Evolutionary conservation across 2,888 invertebrate species (phyloP).

Genomic region (Drosophila kambysellisi): DNA sequence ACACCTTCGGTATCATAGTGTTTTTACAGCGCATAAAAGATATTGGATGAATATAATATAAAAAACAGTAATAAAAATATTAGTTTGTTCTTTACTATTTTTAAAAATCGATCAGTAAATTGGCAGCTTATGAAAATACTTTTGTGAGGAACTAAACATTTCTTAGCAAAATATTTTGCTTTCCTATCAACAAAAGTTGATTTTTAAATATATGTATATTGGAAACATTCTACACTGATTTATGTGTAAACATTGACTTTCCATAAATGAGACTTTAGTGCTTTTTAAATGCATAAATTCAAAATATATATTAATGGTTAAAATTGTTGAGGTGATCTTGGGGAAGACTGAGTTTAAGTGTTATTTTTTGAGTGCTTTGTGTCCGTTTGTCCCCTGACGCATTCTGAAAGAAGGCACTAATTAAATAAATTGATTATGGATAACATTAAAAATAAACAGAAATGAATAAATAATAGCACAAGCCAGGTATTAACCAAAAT

Average conservation of each 20-base stretch:
- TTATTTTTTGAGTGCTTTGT: background rate
- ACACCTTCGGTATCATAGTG: no score
- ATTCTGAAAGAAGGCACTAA: background rate
- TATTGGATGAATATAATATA: background rate
- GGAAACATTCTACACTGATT: no score
- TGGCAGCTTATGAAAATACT: background rate
- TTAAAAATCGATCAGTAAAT: background rate
- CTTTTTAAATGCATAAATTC: background rate
- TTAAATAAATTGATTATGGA: no score
- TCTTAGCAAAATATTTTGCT: no score
- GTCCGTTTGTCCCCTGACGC: background rate
- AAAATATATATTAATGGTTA: background rate
- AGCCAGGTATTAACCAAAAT: background rate
- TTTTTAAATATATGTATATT: no score
- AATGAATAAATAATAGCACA: background rate
- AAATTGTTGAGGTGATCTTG: background rate
- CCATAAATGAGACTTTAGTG: no score
- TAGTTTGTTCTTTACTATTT: background rate
- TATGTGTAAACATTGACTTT: no score
- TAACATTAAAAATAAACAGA: background rate
- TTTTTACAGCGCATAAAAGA: no score
- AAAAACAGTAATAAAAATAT: background rate
- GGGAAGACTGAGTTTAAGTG: background rate
- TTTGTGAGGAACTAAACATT: no score
- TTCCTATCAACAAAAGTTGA: no score